phyloP scores from a whole-genome alignment of 2,797 vertebrate genomes.

The Syncerus caffer region DNA sequence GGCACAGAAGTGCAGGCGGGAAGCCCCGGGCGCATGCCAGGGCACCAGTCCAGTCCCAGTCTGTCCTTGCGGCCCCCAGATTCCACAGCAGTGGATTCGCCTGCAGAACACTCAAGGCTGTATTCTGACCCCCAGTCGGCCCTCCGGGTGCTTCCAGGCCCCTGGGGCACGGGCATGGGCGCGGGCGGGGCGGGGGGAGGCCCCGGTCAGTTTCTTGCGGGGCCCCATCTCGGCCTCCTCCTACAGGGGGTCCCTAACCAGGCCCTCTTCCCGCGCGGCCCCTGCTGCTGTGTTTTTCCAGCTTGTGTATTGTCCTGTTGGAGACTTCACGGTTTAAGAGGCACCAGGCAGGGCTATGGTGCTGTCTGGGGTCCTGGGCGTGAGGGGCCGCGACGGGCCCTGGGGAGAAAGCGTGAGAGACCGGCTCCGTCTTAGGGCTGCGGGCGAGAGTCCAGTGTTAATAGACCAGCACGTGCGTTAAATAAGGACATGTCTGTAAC shows the following conservation, averaged over 20 bases:
- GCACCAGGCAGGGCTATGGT: background rate
- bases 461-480: accelerated
- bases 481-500: background rate
- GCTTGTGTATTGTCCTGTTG: no score
- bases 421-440: background rate
- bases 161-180: accelerated
- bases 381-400: accelerated
- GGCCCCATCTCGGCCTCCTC: background rate
- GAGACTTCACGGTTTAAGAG: accelerated
- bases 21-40: accelerated
- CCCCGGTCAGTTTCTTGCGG: background rate
- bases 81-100: background rate
- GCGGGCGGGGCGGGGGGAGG: accelerated
- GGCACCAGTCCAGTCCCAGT: background rate
- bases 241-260: accelerated
- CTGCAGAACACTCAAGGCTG: background rate
- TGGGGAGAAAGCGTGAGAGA: background rate
- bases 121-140: background rate
- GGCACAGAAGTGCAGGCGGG: background rate
- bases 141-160: accelerated
- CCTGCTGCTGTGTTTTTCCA: accelerated
- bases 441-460: accelerated
- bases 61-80: background rate
- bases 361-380: accelerated
- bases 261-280: background rate